Evolutionary conservation across 2,888 invertebrate species (phyloP).

Genomic region (Agriopis marginaria): DNA sequence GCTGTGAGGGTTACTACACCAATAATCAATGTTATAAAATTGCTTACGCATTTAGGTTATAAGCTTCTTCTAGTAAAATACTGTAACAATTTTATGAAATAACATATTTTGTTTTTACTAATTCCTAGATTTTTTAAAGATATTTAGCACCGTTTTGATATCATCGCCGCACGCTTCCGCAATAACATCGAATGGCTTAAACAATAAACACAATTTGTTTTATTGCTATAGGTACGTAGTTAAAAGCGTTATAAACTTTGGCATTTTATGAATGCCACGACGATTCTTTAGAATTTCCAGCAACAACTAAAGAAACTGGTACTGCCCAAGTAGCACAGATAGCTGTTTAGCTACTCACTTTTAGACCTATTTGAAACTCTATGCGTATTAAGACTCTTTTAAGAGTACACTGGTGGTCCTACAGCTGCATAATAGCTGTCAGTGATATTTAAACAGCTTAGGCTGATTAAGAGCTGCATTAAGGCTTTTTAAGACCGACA

Average conservation of each 20-base stretch:
- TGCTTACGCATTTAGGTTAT: conserved; percentile 23
- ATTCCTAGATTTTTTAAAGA: conserved; percentile 22
- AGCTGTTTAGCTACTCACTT: too few relatives aligned
- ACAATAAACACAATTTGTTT: conserved; percentile 35
- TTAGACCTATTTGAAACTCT: too few relatives aligned
- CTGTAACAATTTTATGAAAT: neutral
- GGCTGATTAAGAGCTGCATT: too few relatives aligned
- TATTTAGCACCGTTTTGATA: conserved; percentile 33
- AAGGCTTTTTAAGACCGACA: too few relatives aligned
- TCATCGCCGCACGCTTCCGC: conserved; percentile 37
- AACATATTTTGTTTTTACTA: conserved; percentile 19
- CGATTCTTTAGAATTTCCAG: conserved; percentile 11
- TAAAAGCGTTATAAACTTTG: conserved; percentile 26
- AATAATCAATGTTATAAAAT: conserved; percentile 14
- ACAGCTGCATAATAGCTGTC: too few relatives aligned
- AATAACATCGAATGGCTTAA: conserved; percentile 32
- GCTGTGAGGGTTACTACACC: conserved; percentile 3
- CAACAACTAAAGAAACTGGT: conserved; percentile 22
- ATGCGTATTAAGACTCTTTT: too few relatives aligned
- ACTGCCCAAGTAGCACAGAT: too few relatives aligned
- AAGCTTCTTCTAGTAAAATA: neutral
- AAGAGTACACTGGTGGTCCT: too few relatives aligned
- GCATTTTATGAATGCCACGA: conserved; percentile 16
- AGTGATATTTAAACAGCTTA: too few relatives aligned
- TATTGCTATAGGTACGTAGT: conserved; percentile 14